These are phyloP conservation scores for Marmota flaviventris DNA, from an alignment of 2,113 vertebrate genomes.

Conservation along the genomic window DNA sequence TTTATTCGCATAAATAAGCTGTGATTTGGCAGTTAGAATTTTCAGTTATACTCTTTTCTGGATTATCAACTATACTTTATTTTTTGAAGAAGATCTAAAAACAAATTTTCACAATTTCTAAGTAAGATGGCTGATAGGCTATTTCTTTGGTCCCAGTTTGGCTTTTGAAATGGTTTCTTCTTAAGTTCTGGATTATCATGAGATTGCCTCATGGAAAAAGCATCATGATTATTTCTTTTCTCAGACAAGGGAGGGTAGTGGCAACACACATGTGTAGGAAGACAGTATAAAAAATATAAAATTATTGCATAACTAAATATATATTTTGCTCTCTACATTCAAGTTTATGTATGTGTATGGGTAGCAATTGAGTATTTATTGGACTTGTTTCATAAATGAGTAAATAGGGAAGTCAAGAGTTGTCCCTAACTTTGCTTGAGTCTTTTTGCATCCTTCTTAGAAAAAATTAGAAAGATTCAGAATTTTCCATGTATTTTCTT, in stretches of 20 bases:
- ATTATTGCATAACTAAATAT: neutral
- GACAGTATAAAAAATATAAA: neutral
- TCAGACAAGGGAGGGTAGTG: neutral
- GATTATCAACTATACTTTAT: neutral
- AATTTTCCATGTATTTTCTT: neutral
- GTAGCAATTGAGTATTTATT: neutral
- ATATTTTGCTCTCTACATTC: neutral
- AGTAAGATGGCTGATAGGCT: neutral
- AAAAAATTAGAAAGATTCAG: neutral
- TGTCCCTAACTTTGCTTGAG: neutral
- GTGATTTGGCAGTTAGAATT: neutral
- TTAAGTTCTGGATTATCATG: neutral
- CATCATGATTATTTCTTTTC: neutral
- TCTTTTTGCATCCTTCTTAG: neutral
- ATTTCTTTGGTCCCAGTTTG: neutral
- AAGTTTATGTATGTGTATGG: neutral
- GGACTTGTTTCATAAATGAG: neutral
- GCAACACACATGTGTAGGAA: neutral
- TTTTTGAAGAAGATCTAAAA: neutral
- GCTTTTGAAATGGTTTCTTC: neutral
- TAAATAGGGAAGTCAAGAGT: neutral
- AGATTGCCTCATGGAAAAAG: neutral
- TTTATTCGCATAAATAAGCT: neutral
- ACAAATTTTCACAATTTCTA: neutral
- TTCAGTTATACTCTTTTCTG: neutral